Base-by-base conservation (phyloP, 2,797 vertebrate species). In the Momotus momota region DNA sequence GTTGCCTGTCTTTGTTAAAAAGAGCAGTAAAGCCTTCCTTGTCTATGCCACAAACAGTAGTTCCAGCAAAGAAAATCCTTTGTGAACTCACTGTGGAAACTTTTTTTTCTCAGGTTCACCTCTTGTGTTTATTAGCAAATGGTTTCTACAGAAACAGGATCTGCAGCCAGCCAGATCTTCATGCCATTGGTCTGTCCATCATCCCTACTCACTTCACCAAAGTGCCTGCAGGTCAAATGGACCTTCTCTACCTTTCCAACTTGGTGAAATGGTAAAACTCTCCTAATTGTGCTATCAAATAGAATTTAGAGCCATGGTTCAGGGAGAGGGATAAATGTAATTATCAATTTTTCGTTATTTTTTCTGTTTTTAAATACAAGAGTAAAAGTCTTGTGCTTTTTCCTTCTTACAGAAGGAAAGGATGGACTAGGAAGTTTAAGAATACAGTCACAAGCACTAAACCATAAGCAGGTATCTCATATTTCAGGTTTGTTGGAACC, bases 61-160 rank as follows among this genome's bases (percentile, higher is more conserved):
- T 70, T 86, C 22, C 9, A 62, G 22, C 35, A 51, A 86, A 26
- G 23, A 21, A 78, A n/a, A 43, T n/a, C 23, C 80, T 22, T 48
- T 52, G 43, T 90, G 7, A 65, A 88, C 64, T 97, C 74, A 74
- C 33, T 74, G 10, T 23, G 35, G 48, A 49, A 90, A 81, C 72
- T 51, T 38, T 35, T 35, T 86, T 70, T 55, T 69, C 65, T 91
- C 66, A 99, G 99, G 99, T 99, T 89, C 99, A 99, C 92, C 98
- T 99, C 58, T 97, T 99, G 93, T 99, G 99, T 97, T 98, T 99
- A 69, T 95, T 99, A 91, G 99, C 98, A 73, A 99, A 98, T 6
- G 99, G 99, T 86, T 98, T 99, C 96, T 98, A 99, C 91, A 98
- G 98, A 61, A 99, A 98, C 95, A 97, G 95, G 40, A 69, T 99